Conservation (phyloP, 1,140 invertebrate species). For the Meloidogyne exigua region DNA sequence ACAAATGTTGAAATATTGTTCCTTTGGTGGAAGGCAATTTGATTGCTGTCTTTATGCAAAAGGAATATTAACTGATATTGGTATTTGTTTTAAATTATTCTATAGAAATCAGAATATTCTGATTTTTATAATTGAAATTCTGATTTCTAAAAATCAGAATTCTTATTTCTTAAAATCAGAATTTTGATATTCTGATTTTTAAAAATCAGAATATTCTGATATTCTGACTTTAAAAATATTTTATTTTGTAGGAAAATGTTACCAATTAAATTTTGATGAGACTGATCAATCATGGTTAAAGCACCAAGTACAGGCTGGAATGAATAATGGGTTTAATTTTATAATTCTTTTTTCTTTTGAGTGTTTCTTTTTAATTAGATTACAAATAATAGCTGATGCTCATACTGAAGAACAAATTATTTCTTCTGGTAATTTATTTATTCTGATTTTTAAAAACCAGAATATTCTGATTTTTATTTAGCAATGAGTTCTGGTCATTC, state of each 20-base stretch:
- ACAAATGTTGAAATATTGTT: constrained; percentile 53
- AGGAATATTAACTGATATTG: constrained; percentile 56
- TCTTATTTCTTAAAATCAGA: too few relatives aligned
- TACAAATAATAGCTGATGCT: constrained; percentile 59
- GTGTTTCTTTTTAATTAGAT: constrained; percentile 19
- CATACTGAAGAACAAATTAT: constrained; percentile 57
- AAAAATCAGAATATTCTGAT: not conserved
- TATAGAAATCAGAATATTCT: not conserved
- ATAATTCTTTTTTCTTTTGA: not conserved
- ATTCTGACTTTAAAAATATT: not conserved
- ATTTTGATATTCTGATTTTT: not conserved
- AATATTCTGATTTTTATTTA: constrained; percentile 9
- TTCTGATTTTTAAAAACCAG: not conserved
- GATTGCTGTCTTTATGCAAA: constrained; percentile 55
- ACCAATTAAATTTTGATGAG: constrained; percentile 40
- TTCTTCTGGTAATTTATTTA: not conserved
- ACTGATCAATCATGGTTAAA: constrained; percentile 48
- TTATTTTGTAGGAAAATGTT: constrained; percentile 40
- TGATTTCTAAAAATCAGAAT: constrained; percentile 31
- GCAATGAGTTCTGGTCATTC: constrained; percentile 37
- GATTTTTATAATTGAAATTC: not conserved
- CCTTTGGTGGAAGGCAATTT: constrained; percentile 54
- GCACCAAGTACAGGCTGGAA: constrained; percentile 51
- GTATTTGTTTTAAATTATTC: too few relatives aligned
- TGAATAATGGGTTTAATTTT: constrained; percentile 49